Evolutionary conservation across 1,140 invertebrate genomes (phyloP).

Genomic region (Drosophila insularis): DNA sequence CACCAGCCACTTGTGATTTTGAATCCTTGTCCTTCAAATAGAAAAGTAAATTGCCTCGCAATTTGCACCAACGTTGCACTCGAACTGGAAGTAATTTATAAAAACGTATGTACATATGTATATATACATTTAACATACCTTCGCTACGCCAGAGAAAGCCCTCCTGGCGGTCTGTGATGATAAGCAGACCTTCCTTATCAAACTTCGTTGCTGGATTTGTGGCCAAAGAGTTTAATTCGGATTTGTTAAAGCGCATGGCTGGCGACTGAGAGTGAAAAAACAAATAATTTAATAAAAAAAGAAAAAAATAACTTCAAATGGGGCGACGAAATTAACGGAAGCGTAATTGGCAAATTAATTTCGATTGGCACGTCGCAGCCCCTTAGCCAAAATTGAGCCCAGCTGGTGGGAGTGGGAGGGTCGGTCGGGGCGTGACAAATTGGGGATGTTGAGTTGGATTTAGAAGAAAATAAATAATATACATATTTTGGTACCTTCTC

Average conservation of each 20-base stretch:
- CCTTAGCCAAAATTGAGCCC: not conserved
- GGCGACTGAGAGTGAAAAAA: conserved; percentile 1
- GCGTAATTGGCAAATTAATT: not conserved
- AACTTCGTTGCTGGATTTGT: conserved; percentile 93
- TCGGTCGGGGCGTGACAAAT: not conserved
- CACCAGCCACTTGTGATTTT: conserved; percentile 93
- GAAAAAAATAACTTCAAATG: not conserved
- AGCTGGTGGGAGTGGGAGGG: not conserved
- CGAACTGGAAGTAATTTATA: conserved; percentile 84
- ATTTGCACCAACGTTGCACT: conserved; percentile 93
- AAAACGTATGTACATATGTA: not conserved
- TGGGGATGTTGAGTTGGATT: not conserved
- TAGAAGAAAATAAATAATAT: not conserved
- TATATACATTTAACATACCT: conserved; percentile 85
- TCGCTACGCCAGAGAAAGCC: conserved; percentile 95
- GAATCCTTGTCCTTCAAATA: conserved; percentile 95
- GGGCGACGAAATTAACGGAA: not conserved
- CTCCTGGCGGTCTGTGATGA: conserved; percentile 93
- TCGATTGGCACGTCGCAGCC: not conserved
- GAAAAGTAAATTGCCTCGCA: conserved; percentile 96
- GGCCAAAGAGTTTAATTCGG: conserved; percentile 92
- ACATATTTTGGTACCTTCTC: not conserved
- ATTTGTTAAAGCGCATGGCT: conserved; percentile 95
- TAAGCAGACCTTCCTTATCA: conserved; percentile 95
- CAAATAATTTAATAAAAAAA: not conserved